Evolutionary conservation across 2,113 vertebrate species (phyloP), one percentile per base, ranked within the genome.

Genomic region (Corythornis cristatus): DNA sequence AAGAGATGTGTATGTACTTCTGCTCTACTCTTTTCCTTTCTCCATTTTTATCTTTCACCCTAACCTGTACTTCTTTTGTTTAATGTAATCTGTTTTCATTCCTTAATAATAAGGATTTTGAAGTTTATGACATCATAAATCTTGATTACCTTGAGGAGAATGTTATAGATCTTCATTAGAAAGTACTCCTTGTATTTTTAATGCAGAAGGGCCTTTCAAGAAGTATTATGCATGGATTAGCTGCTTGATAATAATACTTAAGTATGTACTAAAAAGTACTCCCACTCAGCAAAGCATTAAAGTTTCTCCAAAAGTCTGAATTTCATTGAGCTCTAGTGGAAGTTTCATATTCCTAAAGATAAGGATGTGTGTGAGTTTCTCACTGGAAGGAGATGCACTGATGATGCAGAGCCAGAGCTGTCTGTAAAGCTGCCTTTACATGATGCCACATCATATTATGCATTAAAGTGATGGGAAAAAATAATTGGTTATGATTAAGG

Each of bases 181-280:
- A 76, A 67, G 65, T 91, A 76, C 91, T 95, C 89, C 65, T 74
- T 71, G 56, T 96, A 93, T 93, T 96, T 96, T 95, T 93, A 94
- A 89, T 75, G 85, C 87, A 85, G 64, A 94, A 94, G 79, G 51
- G 87, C 68, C 67, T 94, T 92, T 92, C 58, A 91, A 92, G 84
- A 83, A 91, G 78, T 37, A 82, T 91, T 35, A 67, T 10, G 60
- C 45, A 62, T 21, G 56, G 58, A 81, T 91, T 89, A 92, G 19
- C 28, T 60, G 80, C 89, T 93, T 91, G 64, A 93, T 71, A 79
- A 93, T 92, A 92, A 84, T 60, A 90, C 93, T 91, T 82, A 33
- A 92, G 83, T 61, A 42, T 71, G 53, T 40, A 86, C 53, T 65
- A n/a, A 93, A 89, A 76, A 11, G 28, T 57, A 70, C 29, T 93